These are phyloP conservation scores for Ochropleura leucogaster DNA, from an alignment of 2,888 invertebrate genomes.

Conservation along the genomic window DNA sequence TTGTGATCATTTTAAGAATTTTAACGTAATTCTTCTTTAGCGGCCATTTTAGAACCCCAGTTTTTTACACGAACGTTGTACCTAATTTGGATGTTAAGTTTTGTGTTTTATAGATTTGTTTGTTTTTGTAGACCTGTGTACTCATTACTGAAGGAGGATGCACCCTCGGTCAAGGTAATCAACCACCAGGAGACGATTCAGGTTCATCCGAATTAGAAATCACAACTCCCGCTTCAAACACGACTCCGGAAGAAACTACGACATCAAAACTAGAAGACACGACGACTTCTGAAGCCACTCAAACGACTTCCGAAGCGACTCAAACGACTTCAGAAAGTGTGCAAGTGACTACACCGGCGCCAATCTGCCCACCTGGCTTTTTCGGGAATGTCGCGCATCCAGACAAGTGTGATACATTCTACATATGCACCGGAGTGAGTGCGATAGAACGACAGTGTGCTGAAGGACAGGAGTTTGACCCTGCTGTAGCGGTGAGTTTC, in stretches of 20 bases:
- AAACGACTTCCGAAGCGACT: constrained; percentile 9
- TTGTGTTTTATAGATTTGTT: too few species aligned
- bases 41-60: too few species aligned
- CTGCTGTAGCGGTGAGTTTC: not conserved
- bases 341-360: constrained; percentile 1
- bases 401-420: constrained; percentile 66
- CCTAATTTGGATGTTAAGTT: too few species aligned
- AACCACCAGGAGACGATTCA: not conserved
- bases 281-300: constrained; percentile 27
- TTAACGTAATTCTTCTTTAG: too few species aligned
- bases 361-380: constrained; percentile 63
- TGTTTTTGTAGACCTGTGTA: too few species aligned
- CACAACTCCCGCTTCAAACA: not conserved
- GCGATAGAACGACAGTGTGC: not conserved
- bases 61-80: too few species aligned
- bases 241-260: not conserved
- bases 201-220: not conserved
- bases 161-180: constrained; percentile 12
- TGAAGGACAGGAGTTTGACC: constrained; percentile 10
- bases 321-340: not conserved
- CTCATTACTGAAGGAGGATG: constrained; percentile 37
- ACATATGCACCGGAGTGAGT: constrained; percentile 4
- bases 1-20: too few species aligned
- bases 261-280: constrained; percentile 2
- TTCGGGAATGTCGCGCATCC: constrained; percentile 69